These are phyloP conservation scores for Harpalus rubripes DNA, from an alignment of 2,888 invertebrate genomes.

Conservation along the genomic window DNA sequence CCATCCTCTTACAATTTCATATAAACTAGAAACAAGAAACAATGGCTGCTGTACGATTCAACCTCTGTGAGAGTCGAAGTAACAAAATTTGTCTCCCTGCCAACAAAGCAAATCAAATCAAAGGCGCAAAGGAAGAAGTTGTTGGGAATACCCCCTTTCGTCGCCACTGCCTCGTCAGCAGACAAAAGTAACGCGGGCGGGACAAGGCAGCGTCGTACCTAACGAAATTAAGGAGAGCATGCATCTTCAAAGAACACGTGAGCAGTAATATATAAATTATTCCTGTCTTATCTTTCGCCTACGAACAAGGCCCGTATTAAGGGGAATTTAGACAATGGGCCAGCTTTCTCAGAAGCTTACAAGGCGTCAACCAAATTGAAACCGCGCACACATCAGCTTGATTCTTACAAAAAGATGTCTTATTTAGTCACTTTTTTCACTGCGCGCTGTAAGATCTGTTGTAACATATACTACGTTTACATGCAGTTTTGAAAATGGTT, in stretches of 20 bases:
- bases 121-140: slow-evolving; percentile 35
- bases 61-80: slow-evolving; percentile 1
- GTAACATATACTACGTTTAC: too few species aligned
- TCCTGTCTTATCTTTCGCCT: slow-evolving; percentile 58
- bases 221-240: slow-evolving; percentile 61
- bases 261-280: slow-evolving; percentile 60
- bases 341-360: too few species aligned
- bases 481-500: too few species aligned
- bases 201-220: slow-evolving; percentile 49
- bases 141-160: slow-evolving; percentile 5
- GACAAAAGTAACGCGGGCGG: slow-evolving; percentile 52
- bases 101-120: slow-evolving; percentile 54
- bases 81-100: slow-evolving; percentile 37
- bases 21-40: background rate
- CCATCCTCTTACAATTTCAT: background rate
- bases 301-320: background rate
- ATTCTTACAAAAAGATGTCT: too few species aligned
- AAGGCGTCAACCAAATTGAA: too few species aligned
- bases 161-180: slow-evolving; percentile 36
- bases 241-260: slow-evolving; percentile 62
- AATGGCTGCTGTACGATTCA: slow-evolving; percentile 5
- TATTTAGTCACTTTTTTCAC: too few species aligned
- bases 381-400: too few species aligned
- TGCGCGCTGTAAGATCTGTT: too few species aligned
- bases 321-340: background rate